Base-by-base conservation (phyloP, 2,888 invertebrate genomes). In the Troilus luridus region DNA sequence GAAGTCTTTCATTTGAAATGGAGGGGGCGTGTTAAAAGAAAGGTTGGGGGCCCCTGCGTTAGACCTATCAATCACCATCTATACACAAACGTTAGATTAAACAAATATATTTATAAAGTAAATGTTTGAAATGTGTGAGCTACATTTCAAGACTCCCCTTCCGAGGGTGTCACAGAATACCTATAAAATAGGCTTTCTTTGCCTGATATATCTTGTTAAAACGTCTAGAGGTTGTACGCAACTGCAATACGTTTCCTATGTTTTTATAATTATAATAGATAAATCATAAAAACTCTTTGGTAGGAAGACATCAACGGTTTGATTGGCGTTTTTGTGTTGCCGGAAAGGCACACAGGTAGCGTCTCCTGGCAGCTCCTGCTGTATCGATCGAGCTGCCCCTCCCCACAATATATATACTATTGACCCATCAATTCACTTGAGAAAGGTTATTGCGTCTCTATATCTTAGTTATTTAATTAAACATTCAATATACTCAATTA, bases 371-470 rank as follows among this genome's bases (percentile, higher is more conserved):
- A 24, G 85, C 21, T 27, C 56, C 62, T 58, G 19, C 59, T n/a
- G 24, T 62, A 59, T 62, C 88, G 60, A 88, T 62, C 88, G 5
- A 17, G 62, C 88, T 27, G 0, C 85, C 81, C 56, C 88, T 56
- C 41, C 88, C 60, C 88, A 58, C 88, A 88, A 88, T 88, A 88
- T 88, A 88, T 88, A 88, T 88, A 88, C 88, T 60, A 88, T 88
- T 88, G 88, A 88, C 88, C 88, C 88, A 88, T 88, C 88, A 88
- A 88, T 88, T 88, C 62, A 60, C 88, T 21, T 88, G 85, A 54
- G 85, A 56, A 85, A n/a, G 56, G 56, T n/a, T 85, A 85, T 58
- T 85, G 85, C 56, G 17, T n/a, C 85, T n/a, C 85, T 54, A 54
- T 85, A 58, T n/a, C 85, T 85, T 85, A 85, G 12, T 56, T 85